phyloP scores from a whole-genome alignment of 2,113 vertebrate species.

The Cheirogaleus medius region DNA sequence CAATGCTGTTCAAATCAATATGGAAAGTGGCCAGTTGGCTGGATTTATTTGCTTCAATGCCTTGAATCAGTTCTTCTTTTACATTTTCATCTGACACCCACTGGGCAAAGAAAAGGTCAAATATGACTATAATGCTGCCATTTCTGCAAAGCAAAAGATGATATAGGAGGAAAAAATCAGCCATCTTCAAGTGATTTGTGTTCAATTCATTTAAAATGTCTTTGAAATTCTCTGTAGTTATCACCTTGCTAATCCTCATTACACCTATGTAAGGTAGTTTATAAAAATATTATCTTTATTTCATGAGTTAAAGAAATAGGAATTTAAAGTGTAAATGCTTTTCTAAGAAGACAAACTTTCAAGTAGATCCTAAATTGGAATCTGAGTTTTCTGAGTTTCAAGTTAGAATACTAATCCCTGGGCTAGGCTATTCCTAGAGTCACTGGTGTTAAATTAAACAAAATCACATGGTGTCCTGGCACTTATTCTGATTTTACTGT shows the following conservation, averaged over 20 bases:
- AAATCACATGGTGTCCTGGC: neutral
- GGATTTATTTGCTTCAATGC: constrained; percentile 76
- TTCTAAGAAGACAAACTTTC: neutral
- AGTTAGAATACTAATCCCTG: neutral
- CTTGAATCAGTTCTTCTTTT: constrained; percentile 80
- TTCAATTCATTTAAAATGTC: neutral
- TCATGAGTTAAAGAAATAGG: neutral
- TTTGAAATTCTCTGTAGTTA: neutral
- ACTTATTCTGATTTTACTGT: neutral
- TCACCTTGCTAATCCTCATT: neutral
- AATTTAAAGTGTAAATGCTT: neutral
- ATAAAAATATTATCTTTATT: neutral
- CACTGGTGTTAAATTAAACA: neutral
- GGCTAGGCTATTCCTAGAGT: neutral
- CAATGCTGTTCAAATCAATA: constrained; percentile 84
- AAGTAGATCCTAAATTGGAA: neutral
- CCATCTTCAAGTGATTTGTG: neutral
- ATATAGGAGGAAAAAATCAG: constrained; percentile 44
- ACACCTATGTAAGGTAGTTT: neutral
- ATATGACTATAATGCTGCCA: constrained; percentile 79
- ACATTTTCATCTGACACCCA: constrained; percentile 73
- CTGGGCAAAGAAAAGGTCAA: constrained; percentile 82
- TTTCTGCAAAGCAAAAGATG: constrained; percentile 78
- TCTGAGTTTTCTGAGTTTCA: neutral
- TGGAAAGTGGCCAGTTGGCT: constrained; percentile 73